These are phyloP conservation scores for Drosophila truncata DNA, from an alignment of 1,140 invertebrate genomes.

Conservation along the genomic window DNA sequence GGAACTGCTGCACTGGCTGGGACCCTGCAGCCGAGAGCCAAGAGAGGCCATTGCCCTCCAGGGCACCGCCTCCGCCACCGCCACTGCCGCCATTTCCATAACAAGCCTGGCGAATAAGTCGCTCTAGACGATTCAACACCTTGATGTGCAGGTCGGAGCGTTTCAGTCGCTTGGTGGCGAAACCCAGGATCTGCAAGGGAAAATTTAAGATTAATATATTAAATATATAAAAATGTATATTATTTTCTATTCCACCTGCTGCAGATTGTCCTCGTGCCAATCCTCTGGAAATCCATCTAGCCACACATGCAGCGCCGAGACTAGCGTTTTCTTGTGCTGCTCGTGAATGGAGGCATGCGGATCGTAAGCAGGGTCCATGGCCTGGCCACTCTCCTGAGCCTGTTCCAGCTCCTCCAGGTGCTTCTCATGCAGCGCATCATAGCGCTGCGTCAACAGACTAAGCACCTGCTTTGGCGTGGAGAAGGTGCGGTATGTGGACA, in stretches of 20 bases:
- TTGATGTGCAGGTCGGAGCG: constrained; percentile 93
- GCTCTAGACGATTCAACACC: constrained; percentile 86
- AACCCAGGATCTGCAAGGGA: constrained; percentile 89
- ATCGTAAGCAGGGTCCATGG: constrained; percentile 63
- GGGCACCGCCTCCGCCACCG: constrained; percentile 20
- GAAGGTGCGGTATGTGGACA: constrained; percentile 86
- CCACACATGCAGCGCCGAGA: constrained; percentile 97
- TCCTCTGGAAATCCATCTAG: constrained; percentile 98
- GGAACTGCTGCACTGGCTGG: constrained; percentile 49
- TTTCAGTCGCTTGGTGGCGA: constrained; percentile 92
- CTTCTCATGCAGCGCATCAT: constrained; percentile 87
- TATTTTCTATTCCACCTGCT: constrained; percentile 69
- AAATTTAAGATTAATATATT: not conserved
- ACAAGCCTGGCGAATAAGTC: constrained; percentile 80
- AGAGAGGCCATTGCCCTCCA: constrained; percentile 53
- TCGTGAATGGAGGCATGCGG: constrained; percentile 73
- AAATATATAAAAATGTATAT: too few relatives aligned
- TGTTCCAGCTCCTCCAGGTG: constrained; percentile 74
- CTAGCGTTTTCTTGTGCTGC: constrained; percentile 90
- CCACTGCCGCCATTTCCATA: constrained; percentile 49
- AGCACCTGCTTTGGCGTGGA: constrained; percentile 88
- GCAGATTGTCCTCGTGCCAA: constrained; percentile 95
- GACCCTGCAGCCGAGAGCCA: constrained; percentile 54
- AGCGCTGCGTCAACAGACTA: constrained; percentile 92
- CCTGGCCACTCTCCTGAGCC: constrained; percentile 56